These are phyloP conservation scores for Vulpes vulpes DNA, from an alignment of 2,113 vertebrate species.

Conservation along the genomic window DNA sequence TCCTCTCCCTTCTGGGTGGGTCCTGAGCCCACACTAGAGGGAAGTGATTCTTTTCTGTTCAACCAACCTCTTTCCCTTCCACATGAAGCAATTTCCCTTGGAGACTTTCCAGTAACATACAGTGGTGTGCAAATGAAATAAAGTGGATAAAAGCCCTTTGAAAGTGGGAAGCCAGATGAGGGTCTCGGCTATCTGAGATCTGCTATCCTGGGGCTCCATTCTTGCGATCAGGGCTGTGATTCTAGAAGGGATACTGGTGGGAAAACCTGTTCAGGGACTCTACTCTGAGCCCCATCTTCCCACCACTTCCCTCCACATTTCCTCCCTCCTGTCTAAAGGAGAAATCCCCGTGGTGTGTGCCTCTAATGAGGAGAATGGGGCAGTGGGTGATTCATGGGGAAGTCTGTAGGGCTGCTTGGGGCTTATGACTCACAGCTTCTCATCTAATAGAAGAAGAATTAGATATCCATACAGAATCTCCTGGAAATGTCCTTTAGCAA, in stretches of 20 bases:
- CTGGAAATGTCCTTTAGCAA: constrained; percentile 44
- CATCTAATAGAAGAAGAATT: constrained; percentile 45
- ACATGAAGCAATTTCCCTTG: constrained; percentile 71
- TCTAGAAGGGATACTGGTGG: background rate
- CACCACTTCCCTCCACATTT: constrained; percentile 41
- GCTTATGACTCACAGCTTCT: constrained; percentile 73
- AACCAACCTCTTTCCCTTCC: constrained; percentile 53
- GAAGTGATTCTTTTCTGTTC: constrained; percentile 67
- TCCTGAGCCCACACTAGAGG: background rate
- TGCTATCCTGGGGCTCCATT: background rate
- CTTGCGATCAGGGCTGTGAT: background rate
- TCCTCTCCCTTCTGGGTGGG: background rate
- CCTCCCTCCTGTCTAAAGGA: background rate
- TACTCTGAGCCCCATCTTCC: background rate
- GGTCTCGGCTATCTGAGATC: background rate
- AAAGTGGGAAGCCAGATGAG: background rate
- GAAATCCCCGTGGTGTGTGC: constrained; percentile 45
- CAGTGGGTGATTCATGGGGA: constrained; percentile 75
- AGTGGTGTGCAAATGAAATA: background rate
- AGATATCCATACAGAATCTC: background rate
- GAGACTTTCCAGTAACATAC: constrained; percentile 41
- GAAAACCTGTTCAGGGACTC: background rate
- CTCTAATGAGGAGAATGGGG: background rate
- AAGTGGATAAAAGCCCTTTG: background rate
- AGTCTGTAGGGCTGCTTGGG: constrained; percentile 61